phyloP scores from a whole-genome alignment of 2,888 invertebrate species.

The Sminthurinus aureus region DNA sequence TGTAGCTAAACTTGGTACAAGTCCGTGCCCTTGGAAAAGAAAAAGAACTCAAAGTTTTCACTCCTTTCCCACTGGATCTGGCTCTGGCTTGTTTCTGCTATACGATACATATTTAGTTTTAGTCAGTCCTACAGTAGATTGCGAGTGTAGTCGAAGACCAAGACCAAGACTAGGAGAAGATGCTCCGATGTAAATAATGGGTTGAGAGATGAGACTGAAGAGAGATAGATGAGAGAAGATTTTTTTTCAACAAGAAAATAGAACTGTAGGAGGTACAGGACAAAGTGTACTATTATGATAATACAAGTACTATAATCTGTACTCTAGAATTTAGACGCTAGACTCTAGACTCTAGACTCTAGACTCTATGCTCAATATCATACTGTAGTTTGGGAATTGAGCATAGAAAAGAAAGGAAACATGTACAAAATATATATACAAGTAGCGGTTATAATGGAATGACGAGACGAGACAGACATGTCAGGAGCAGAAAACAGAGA shows the following conservation, averaged over 20 bases:
- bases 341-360: too few species aligned
- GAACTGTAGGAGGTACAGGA: not conserved
- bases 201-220: slow-evolving; percentile 24
- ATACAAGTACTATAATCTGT: too few species aligned
- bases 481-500: slow-evolving; percentile 32
- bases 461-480: slow-evolving; percentile 14
- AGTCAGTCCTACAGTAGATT: too few species aligned
- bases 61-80: not conserved
- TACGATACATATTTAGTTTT: too few species aligned
- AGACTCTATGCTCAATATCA: too few species aligned
- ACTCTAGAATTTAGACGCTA: too few species aligned
- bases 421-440: not conserved
- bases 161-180: not conserved
- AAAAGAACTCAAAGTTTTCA: not conserved
- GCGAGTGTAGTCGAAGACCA: not conserved
- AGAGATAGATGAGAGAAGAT: slow-evolving; percentile 12
- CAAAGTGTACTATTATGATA: too few species aligned
- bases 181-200: slow-evolving; percentile 14
- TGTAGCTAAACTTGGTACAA: not conserved
- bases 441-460: not conserved
- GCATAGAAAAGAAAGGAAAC: not conserved
- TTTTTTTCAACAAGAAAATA: not conserved
- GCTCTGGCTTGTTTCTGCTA: not conserved
- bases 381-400: too few species aligned
- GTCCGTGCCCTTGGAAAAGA: not conserved